Evolutionary conservation across 2,888 invertebrate genomes (phyloP).

Genomic region (Ptilodon capucinus): DNA sequence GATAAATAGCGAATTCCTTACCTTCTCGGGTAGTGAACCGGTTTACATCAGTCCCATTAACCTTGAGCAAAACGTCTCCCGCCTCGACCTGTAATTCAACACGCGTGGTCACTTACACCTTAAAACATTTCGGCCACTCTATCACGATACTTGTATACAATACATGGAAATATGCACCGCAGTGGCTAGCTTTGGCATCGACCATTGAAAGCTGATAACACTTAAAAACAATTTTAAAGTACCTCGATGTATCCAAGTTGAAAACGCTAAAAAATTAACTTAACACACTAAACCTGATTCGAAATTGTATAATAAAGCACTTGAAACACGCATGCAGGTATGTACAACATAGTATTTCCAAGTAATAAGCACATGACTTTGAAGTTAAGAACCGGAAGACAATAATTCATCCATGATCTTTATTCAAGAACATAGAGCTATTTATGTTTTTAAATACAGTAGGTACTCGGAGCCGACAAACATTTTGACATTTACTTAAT

Average conservation of each 20-base stretch:
- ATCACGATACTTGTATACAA: not conserved
- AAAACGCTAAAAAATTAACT: constrained; percentile 1
- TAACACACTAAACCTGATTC: constrained; percentile 14
- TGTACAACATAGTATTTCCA: constrained; percentile 10
- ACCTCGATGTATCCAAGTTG: constrained; percentile 8
- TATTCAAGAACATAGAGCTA: constrained; percentile 10
- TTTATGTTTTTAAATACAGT: constrained; percentile 5
- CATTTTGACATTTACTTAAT: constrained; percentile 27
- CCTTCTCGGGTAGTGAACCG: constrained; percentile 97
- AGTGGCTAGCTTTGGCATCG: not conserved
- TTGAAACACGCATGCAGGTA: constrained; percentile 17
- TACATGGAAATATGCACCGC: not conserved
- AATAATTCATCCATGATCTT: constrained; percentile 11
- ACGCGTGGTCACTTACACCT: constrained; percentile 40
- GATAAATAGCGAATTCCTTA: constrained; percentile 80
- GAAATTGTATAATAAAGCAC: constrained; percentile 19
- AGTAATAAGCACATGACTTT: constrained; percentile 15
- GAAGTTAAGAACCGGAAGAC: constrained; percentile 10
- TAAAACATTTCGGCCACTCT: constrained; percentile 17
- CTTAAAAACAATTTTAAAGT: constrained; percentile 12
- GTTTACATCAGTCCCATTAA: constrained; percentile 96
- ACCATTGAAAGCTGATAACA: not conserved
- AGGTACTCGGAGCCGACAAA: constrained; percentile 20
- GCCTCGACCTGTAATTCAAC: constrained; percentile 92
- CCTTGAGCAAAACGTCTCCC: constrained; percentile 96